phyloP scores from a whole-genome alignment of 2,113 vertebrate species.

The Megaleporinus macrocephalus region DNA sequence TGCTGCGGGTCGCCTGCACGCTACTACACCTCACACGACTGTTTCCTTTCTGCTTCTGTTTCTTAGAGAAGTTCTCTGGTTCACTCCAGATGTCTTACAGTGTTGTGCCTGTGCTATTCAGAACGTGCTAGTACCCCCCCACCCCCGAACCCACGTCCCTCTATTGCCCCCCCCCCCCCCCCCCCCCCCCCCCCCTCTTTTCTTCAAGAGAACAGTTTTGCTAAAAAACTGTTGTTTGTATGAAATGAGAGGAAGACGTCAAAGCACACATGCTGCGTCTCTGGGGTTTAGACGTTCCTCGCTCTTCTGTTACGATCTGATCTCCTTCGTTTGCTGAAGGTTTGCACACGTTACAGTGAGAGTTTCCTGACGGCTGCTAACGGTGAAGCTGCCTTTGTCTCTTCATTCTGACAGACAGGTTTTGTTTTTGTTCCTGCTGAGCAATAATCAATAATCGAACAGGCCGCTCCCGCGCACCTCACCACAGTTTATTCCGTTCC shows the following conservation, averaged over 20 bases:
- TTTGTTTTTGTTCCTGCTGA: neutral
- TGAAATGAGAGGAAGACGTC: slow-evolving; percentile 30
- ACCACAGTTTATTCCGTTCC: too few species aligned
- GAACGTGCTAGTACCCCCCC: neutral
- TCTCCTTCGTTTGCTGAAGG: neutral
- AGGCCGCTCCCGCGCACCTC: neutral
- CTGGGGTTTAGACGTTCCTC: neutral
- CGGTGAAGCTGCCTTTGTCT: slow-evolving; percentile 37
- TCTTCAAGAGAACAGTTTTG: slow-evolving; percentile 24
- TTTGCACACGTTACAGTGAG: slow-evolving; percentile 25
- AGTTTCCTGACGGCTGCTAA: slow-evolving; percentile 49
- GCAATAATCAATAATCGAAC: slow-evolving; percentile 21
- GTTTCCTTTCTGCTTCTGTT: neutral
- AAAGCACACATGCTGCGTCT: slow-evolving; percentile 36
- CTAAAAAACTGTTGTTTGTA: neutral
- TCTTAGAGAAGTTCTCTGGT: neutral
- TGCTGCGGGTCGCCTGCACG: slow-evolving; percentile 12
- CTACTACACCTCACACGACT: neutral
- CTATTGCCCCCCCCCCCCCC: neutral
- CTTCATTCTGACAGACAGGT: neutral
- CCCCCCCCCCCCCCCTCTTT: neutral
- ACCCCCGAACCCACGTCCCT: neutral
- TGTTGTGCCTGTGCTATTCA: slow-evolving; percentile 45
- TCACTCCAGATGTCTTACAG: slow-evolving; percentile 11
- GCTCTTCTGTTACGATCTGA: neutral